A percentile compares a stretch with the other conserved stretches of the same genome.
Conservation (phyloP, 2,797 vertebrate species). For the Danio kyathit region DNA sequence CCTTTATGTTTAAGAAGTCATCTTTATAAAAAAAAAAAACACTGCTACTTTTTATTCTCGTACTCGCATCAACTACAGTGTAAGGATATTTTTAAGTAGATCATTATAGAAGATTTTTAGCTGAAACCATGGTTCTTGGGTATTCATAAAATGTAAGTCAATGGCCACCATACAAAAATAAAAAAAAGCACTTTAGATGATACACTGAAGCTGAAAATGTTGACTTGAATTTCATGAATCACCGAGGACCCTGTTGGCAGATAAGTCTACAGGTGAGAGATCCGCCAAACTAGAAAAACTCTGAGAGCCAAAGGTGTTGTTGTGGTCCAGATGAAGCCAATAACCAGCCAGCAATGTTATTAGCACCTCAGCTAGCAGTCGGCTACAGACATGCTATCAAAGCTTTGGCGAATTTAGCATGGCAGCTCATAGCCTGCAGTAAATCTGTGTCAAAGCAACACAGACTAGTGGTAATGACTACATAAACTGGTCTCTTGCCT, state of each 20-base stretch:
- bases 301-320: constrained; percentile 1
- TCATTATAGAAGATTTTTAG: no score
- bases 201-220: no score
- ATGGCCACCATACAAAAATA: no score
- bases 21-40: no score
- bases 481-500: constrained; percentile 37
- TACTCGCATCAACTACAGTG: no score
- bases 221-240: no score
- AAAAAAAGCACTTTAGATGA: no score
- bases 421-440: constrained; percentile 33
- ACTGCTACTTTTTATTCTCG: no score
- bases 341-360: constrained; percentile 29
- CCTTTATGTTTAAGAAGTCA: not conserved
- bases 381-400: constrained; percentile 14
- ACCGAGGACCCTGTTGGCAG: no score
- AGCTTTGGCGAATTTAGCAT: constrained; percentile 34
- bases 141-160: no score
- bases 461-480: constrained; percentile 43
- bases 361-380: constrained; percentile 34
- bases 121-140: no score
- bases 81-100: no score
- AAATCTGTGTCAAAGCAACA: constrained; percentile 45
- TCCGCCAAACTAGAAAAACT: constrained; percentile 12
- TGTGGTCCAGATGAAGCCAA: constrained; percentile 14
- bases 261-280: constrained; percentile 23